Evolutionary conservation across 2,797 vertebrate genomes (phyloP).

Genomic region (Oryzias dopingdopingensis): DNA sequence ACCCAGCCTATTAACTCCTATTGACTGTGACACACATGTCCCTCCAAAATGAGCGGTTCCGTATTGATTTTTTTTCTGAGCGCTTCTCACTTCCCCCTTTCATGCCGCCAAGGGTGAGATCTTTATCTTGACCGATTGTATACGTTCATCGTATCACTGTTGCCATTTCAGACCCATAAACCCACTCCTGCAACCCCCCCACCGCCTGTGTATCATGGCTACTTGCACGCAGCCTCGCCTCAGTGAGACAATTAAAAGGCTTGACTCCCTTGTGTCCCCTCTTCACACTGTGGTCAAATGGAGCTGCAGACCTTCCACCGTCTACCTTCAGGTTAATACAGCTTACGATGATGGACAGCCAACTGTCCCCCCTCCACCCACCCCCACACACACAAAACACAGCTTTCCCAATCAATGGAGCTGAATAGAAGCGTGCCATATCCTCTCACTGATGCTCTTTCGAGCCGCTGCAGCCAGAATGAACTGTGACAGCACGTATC

Average conservation of each 20-base stretch:
- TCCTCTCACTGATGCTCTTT: constrained; percentile 56
- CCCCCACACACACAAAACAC: constrained; percentile 19
- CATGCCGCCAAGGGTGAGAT: constrained; percentile 89
- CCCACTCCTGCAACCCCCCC: constrained; percentile 75
- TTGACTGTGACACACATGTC: constrained; percentile 99
- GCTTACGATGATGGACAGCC: constrained; percentile 39
- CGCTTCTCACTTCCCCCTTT: constrained; percentile 95
- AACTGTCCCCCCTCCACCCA: constrained; percentile 45
- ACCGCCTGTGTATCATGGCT: constrained; percentile 78
- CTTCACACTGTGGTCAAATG: constrained; percentile 72
- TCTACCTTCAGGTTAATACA: constrained; percentile 48
- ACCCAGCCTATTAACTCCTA: constrained; percentile 98
- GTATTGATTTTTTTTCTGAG: constrained; percentile 94
- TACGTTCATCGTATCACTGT: constrained; percentile 85
- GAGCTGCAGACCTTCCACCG: constrained; percentile 40
- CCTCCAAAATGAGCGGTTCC: constrained; percentile 97
- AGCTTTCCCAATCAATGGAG: constrained; percentile 54
- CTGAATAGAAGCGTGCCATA: constrained; percentile 60
- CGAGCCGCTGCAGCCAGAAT: constrained; percentile 70
- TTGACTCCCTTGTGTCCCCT: constrained; percentile 79
- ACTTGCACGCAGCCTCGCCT: constrained; percentile 77
- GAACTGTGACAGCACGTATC: constrained; percentile 80
- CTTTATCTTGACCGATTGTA: constrained; percentile 97
- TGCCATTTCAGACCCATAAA: constrained; percentile 70
- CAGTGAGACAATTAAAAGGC: constrained; percentile 83